These are phyloP conservation scores for Syrphus vitripennis DNA, from an alignment of 2,888 invertebrate species.

Conservation along the genomic window DNA sequence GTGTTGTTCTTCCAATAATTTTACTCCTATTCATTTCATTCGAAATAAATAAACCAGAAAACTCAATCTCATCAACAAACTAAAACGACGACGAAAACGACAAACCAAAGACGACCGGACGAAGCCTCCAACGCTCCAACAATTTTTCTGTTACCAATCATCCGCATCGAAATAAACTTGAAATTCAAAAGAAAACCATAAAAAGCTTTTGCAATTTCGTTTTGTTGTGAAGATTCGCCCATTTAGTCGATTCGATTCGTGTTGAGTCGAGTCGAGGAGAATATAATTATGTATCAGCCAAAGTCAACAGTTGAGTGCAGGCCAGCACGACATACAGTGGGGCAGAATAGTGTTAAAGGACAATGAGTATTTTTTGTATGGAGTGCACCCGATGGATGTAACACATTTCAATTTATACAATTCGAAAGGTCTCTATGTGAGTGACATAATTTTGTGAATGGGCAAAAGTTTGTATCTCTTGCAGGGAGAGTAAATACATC, in stretches of 20 bases:
- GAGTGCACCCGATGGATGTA: too few species aligned
- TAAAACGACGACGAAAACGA: background rate
- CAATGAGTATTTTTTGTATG: too few species aligned
- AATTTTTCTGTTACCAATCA: constrained; percentile 29
- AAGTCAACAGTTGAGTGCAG: constrained; percentile 4
- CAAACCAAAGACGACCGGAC: background rate
- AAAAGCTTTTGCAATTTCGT: constrained; percentile 53
- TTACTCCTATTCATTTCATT: background rate
- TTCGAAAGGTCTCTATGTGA: too few species aligned
- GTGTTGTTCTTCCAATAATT: background rate
- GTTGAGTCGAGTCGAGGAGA: background rate
- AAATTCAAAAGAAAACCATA: constrained; percentile 38
- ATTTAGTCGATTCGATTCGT: background rate
- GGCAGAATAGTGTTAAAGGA: background rate
- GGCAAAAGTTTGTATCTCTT: too few species aligned
- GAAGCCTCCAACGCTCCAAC: constrained; percentile 15
- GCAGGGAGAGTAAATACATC: too few species aligned
- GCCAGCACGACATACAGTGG: background rate
- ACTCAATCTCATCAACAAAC: background rate
- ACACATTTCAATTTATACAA: too few species aligned
- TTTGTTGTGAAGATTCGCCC: constrained; percentile 55
- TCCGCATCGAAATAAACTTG: constrained; percentile 25
- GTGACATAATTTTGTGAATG: too few species aligned
- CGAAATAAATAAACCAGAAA: background rate
- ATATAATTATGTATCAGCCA: background rate